Percentiles rank a stretch among this genome's conserved stretches.
These are phyloP conservation scores for Garrulus glandarius DNA, from an alignment of 2,797 vertebrate genomes.

Conservation along the genomic window DNA sequence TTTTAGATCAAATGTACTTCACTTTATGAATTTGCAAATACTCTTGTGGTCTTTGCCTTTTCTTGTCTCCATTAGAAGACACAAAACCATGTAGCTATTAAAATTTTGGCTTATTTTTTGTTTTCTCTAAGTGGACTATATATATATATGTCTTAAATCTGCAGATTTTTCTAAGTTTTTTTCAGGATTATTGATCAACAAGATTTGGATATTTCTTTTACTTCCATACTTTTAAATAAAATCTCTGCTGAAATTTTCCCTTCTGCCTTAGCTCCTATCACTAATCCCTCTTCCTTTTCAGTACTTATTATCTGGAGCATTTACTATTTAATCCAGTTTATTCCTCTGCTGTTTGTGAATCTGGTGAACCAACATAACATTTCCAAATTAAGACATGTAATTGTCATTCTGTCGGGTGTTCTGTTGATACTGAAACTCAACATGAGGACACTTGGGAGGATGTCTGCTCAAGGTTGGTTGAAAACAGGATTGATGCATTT, in stretches of 20 bases:
- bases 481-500: not conserved
- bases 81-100: not conserved
- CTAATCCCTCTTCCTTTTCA: not conserved
- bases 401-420: not conserved
- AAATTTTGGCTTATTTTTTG: not conserved
- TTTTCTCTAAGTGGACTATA: not conserved
- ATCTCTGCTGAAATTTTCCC: not conserved
- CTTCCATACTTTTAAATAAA: not conserved
- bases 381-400: not conserved
- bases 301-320: not conserved
- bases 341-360: not conserved
- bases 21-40: not conserved
- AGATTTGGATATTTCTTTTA: not conserved
- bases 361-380: not conserved
- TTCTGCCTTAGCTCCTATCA: not conserved
- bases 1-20: not conserved
- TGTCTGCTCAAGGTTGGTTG: not conserved
- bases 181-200: not conserved
- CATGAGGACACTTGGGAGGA: not conserved
- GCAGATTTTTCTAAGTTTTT: not conserved
- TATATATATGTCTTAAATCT: not conserved
- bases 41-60: not conserved
- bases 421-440: not conserved
- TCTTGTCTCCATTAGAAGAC: not conserved
- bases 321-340: not conserved